Conservation (phyloP, 2,888 invertebrate genomes). For the Vandiemenella viatica region DNA sequence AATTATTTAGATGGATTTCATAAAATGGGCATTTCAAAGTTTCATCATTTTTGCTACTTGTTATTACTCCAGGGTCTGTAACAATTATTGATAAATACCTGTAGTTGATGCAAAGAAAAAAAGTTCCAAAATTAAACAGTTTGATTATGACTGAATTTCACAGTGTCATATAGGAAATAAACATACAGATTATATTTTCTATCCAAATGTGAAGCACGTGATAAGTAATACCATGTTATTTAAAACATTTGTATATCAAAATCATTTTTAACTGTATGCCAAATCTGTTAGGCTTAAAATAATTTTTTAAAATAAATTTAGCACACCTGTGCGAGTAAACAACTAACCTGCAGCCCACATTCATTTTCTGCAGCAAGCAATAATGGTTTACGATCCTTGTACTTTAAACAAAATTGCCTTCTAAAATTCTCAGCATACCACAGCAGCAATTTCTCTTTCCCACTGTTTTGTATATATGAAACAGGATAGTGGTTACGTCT, state of each 20-base stretch:
- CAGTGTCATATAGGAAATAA: too few relatives aligned
- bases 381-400: slow-evolving; percentile 45
- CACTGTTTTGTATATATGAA: slow-evolving; percentile 46
- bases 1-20: too few relatives aligned
- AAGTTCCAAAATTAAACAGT: too few relatives aligned
- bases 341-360: slow-evolving; percentile 54
- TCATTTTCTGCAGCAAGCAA: slow-evolving; percentile 60
- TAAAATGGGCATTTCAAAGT: too few relatives aligned
- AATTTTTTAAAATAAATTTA: neutral
- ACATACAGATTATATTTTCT: slow-evolving; percentile 10
- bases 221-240: neutral
- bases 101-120: too few relatives aligned
- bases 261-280: slow-evolving; percentile 8
- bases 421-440: slow-evolving; percentile 67
- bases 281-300: slow-evolving; percentile 1
- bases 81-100: too few relatives aligned
- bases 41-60: too few relatives aligned
- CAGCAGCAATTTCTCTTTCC: slow-evolving; percentile 54
- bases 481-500: slow-evolving; percentile 42
- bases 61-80: too few relatives aligned
- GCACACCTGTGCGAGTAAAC: neutral
- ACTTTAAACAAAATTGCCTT: slow-evolving; percentile 44
- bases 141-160: too few relatives aligned
- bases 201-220: slow-evolving; percentile 8
- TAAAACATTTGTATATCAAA: neutral